Evolutionary conservation across 2,888 invertebrate genomes (phyloP), one percentile per base, ranked within the genome.

Genomic region (Bedellia somnulentella): DNA sequence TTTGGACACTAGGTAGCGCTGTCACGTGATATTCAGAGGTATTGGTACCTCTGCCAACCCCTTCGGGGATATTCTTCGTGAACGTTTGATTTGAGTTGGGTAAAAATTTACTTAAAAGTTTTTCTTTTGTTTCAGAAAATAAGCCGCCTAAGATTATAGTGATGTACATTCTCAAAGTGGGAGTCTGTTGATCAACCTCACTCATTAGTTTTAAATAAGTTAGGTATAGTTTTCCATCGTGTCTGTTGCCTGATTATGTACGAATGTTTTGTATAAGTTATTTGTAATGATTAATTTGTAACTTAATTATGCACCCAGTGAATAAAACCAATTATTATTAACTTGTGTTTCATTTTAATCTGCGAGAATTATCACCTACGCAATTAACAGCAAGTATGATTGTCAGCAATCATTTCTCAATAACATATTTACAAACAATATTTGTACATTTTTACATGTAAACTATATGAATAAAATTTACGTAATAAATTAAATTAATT

Each of bases 81-180:
- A n/a, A n/a, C n/a, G n/a, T n/a, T n/a, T n/a, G n/a, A n/a, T n/a
- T n/a, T n/a, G n/a, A n/a, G n/a, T n/a, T n/a, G n/a, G n/a, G n/a
- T n/a, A n/a, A n/a, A n/a, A n/a, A n/a, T n/a, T n/a, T n/a, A n/a
- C n/a, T n/a, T n/a, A 24, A 22, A 21, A 15, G 29, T 15, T n/a
- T 33, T 32, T 41, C n/a, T 25, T 40, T 53, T 51, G 42, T 67
- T 70, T 34, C 67, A 73, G 71, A 48, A 73, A 73, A 64, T 73
- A 63, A 64, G 33, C 34, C 4, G 10, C 26, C 21, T 29, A 13
- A 10, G 23, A 3, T 8, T 4, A 16, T 12, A 30, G 15, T 30
- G 15, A 30, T 30, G 24, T 30, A 5, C 35, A 36, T 37, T 40
- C 39, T 44, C 35, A 29, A 22, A 9, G 27, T 17, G 11, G 29